Conservation (phyloP, 2,113 vertebrate genomes). For the Marmota monax region DNA sequence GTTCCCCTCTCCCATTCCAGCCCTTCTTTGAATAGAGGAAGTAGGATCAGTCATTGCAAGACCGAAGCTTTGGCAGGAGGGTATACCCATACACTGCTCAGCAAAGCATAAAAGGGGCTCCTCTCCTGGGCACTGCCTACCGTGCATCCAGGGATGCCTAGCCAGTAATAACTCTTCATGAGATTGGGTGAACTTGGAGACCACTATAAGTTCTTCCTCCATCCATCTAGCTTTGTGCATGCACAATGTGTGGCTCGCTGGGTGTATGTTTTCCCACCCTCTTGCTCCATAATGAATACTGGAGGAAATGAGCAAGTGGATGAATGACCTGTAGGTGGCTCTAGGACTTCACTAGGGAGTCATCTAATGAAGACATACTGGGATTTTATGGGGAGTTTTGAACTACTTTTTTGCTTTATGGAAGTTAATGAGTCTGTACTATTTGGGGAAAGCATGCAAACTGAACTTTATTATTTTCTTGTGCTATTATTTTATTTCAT, state of each 20-base stretch:
- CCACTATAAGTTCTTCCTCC: background rate
- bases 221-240: background rate
- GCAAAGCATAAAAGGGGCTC: background rate
- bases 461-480: background rate
- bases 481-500: background rate
- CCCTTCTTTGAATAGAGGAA: slow-evolving; percentile 10
- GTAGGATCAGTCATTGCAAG: background rate
- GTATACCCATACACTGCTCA: background rate
- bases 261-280: background rate
- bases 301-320: background rate
- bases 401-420: background rate
- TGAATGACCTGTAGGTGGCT: background rate
- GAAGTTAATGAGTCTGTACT: background rate
- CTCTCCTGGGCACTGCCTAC: background rate
- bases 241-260: background rate
- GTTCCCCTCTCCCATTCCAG: background rate
- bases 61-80: background rate
- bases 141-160: background rate
- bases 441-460: background rate
- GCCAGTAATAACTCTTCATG: background rate
- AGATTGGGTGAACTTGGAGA: background rate
- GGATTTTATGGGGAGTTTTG: background rate
- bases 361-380: background rate
- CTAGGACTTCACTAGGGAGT: background rate
- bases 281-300: background rate